A percentile compares a stretch with the other conserved stretches of the same genome.
Conservation (phyloP, 2,797 vertebrate species). For the Rhynchonycteris naso region DNA sequence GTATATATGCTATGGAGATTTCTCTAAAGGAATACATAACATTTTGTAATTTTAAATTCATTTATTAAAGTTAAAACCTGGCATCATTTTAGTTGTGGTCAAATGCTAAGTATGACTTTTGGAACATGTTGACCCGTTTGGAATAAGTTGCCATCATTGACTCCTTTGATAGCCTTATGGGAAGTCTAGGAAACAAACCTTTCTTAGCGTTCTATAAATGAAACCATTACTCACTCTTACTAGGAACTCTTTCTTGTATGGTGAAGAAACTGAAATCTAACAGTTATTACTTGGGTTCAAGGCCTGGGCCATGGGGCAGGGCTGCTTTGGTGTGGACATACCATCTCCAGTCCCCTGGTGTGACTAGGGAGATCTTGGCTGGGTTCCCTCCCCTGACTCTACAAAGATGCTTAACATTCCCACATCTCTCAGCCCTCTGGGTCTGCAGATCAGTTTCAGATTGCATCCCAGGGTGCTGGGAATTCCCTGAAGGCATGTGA, state of each 20-base stretch:
- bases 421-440: neutral
- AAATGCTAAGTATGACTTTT: neutral
- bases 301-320: neutral
- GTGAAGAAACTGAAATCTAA: neutral
- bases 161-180: neutral
- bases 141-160: neutral
- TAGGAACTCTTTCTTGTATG: neutral
- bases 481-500: slow-evolving; percentile 30
- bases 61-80: neutral
- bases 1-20: neutral
- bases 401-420: slow-evolving; percentile 13
- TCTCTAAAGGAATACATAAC: neutral
- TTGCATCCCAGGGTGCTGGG: neutral
- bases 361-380: neutral
- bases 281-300: neutral
- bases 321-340: neutral
- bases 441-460: neutral
- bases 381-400: slow-evolving; percentile 15
- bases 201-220: neutral
- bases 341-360: neutral
- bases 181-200: neutral
- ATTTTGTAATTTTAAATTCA: neutral
- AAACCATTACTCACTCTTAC: neutral
- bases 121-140: neutral
- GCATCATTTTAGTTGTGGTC: neutral